Evolutionary conservation across 2,113 vertebrate species (phyloP), one percentile per base, ranked within the genome.

Genomic region (Orycteropus afer): DNA sequence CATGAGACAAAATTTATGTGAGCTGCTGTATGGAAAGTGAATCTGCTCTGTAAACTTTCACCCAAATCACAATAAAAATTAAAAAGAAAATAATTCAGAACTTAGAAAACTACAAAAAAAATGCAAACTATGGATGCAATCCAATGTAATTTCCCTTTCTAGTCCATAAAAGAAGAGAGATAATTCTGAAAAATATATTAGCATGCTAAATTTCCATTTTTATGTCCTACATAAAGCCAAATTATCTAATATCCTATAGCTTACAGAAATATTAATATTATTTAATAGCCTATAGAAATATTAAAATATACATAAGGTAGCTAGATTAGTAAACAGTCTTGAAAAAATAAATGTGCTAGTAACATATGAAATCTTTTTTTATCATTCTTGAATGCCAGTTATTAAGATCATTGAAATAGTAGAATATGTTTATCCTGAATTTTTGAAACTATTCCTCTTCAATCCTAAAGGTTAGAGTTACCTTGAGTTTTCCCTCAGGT

Each of bases 21-120:
- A n/a, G n/a, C n/a, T n/a, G n/a, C n/a, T n/a, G n/a, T n/a, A n/a
- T n/a, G n/a, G n/a, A n/a, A n/a, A n/a, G n/a, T n/a, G n/a, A n/a
- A n/a, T n/a, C n/a, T n/a, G n/a, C n/a, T n/a, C n/a, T n/a, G n/a
- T n/a, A n/a, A n/a, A n/a, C n/a, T n/a, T n/a, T n/a, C n/a, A n/a
- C n/a, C n/a, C n/a, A n/a, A n/a, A n/a, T n/a, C n/a, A n/a, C n/a
- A n/a, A n/a, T n/a, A n/a, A n/a, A n/a, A n/a, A n/a, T n/a, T n/a
- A n/a, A n/a, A n/a, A n/a, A n/a, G n/a, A 92, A 78, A 91, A 95
- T 69, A 37, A n/a, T 89, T 7, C 15, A 94, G 71, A 91, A 89
- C 20, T 81, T 93, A 77, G 22, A 73, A 95, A 93, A 71, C 27
- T 55, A 6, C 59, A 95, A 77, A 91, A 45, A 91, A 89, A 92